Base-by-base conservation (phyloP, 2,797 vertebrate genomes). In the Jordanella pulchra region DNA sequence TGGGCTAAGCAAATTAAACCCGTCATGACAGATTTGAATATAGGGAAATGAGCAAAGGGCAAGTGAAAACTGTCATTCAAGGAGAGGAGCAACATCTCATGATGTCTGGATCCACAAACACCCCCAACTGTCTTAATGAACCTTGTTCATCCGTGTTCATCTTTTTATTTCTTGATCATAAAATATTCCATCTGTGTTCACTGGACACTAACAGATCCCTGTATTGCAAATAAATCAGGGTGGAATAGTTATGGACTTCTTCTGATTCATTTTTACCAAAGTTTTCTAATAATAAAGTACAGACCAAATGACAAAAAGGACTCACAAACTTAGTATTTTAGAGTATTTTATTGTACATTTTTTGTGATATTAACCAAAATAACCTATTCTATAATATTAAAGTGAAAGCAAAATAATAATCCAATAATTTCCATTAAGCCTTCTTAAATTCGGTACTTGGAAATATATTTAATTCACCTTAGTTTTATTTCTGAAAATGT, bases 1-100 rank as follows among this genome's bases (percentile, higher is more conserved):
- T n/a, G n/a, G n/a, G n/a, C n/a, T n/a, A n/a, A n/a, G n/a, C n/a
- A n/a, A n/a, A n/a, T n/a, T n/a, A n/a, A n/a, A n/a, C n/a, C n/a
- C n/a, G n/a, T n/a, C n/a, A n/a, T n/a, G n/a, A n/a, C n/a, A n/a
- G 70, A 71, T 73, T 76, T 30, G 64, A 56, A 76, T 48, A 72
- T 71, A 68, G 77, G 73, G 73, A 30, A 60, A 74, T 67, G 80
- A 89, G 84, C 72, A 78, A 78, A 83, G 67, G 74, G 72, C 71
- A 74, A 78, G 68, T 72, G 71, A 84, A 81, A 66, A 17, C 77
- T 17, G 42, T 67, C 58, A 72, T 76, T 12, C 11, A 45, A 64
- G 27, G 67, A 51, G 27, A 65, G 53, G 75, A 75, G 47, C 54
- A 55, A 21, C 51, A 56, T 75, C 60, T 50, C 27, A 68, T 58